phyloP scores from a whole-genome alignment of 2,888 invertebrate genomes.

The Tachystola acroxantha region DNA sequence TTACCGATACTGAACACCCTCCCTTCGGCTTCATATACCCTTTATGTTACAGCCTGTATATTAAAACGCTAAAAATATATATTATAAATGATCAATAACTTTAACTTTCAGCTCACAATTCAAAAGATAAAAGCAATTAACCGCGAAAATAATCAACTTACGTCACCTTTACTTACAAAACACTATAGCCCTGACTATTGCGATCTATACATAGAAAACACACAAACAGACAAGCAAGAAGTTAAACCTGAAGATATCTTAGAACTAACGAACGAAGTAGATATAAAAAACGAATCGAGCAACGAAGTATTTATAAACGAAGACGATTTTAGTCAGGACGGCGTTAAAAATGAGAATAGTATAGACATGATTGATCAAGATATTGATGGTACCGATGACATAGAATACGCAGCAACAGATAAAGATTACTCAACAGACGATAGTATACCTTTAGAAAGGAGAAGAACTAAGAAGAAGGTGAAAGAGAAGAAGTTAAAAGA shows the following conservation, averaged over 20 bases:
- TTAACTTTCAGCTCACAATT: conserved; percentile 39
- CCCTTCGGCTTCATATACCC: too few species aligned
- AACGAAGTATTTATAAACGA: conserved; percentile 12
- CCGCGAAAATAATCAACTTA: conserved; percentile 30
- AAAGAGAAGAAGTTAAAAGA: conserved; percentile 16
- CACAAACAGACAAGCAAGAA: conserved; percentile 5
- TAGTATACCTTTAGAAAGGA: conserved; percentile 37
- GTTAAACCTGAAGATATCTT: neutral
- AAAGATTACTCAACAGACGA: conserved; percentile 44
- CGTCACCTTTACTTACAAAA: conserved; percentile 25
- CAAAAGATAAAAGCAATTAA: conserved; percentile 39
- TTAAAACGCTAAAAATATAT: neutral
- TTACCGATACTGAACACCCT: too few species aligned
- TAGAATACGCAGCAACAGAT: conserved; percentile 17
- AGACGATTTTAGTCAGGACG: conserved; percentile 5
- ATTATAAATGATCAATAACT: neutral
- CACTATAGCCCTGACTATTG: conserved; percentile 24
- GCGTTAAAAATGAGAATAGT: conserved; percentile 16
- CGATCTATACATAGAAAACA: conserved; percentile 23
- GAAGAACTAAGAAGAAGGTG: conserved; percentile 27
- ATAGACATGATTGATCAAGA: conserved; percentile 13
- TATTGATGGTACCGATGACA: conserved; percentile 9
- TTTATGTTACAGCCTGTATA: neutral
- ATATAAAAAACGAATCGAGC: conserved; percentile 18
- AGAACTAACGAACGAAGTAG: conserved; percentile 10